These are phyloP conservation scores for Leptopilina syphax DNA, from an alignment of 2,888 invertebrate genomes.

Conservation along the genomic window DNA sequence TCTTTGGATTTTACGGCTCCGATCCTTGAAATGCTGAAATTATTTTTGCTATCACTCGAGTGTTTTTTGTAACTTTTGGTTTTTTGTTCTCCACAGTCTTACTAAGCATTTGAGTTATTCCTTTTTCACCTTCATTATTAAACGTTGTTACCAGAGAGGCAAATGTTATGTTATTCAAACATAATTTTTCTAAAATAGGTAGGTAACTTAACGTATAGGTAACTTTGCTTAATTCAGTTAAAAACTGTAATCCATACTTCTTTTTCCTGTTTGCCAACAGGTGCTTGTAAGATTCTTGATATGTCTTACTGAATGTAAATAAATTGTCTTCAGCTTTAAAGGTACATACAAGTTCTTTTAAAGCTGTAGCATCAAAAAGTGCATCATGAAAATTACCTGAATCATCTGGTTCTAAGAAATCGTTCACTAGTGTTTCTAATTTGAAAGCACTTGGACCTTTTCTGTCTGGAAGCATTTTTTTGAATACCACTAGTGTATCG, in stretches of 20 bases:
- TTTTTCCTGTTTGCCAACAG: no score
- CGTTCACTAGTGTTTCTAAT: constrained; percentile 39
- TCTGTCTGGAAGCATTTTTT: constrained; percentile 41
- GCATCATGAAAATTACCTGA: constrained; percentile 44
- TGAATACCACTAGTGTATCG: constrained; percentile 44
- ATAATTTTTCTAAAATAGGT: no score
- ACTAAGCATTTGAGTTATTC: background rate
- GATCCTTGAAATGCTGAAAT: background rate
- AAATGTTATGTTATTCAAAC: no score
- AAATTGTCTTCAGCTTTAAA: constrained; percentile 19
- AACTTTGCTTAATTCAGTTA: no score
- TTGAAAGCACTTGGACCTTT: constrained; percentile 45
- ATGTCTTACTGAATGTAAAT: constrained; percentile 15
- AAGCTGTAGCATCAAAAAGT: constrained; percentile 41
- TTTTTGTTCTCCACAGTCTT: background rate
- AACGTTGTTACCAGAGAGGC: constrained; percentile 34
- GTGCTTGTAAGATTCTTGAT: no score
- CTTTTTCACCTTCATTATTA: constrained; percentile 41
- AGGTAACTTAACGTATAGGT: no score
- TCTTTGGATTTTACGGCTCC: background rate
- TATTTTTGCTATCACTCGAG: background rate
- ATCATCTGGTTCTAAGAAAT: constrained; percentile 38
- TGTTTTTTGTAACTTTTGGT: background rate
- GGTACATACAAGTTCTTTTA: constrained; percentile 26
- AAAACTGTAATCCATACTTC: no score